Conservation (phyloP, 2,888 invertebrate genomes). For the Amorpha juglandis region DNA sequence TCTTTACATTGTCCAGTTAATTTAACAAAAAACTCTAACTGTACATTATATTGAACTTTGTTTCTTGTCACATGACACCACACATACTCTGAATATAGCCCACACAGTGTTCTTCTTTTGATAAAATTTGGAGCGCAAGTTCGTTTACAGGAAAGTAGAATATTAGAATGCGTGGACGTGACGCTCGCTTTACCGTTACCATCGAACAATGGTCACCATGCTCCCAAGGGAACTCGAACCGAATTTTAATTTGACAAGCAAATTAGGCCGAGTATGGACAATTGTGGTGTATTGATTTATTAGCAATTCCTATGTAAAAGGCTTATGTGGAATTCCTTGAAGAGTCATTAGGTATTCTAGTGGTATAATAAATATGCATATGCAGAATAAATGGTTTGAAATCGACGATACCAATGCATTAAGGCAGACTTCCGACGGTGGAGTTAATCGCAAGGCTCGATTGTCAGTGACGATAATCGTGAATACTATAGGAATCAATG, state of each 20-base stretch:
- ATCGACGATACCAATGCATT: background rate
- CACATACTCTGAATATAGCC: background rate
- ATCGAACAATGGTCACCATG: constrained; percentile 56
- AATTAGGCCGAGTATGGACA: constrained; percentile 60
- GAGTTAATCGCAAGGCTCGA: too few relatives aligned
- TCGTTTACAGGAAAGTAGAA: constrained; percentile 56
- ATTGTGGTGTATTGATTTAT: constrained; percentile 47
- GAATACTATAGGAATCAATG: too few relatives aligned
- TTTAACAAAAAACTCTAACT: background rate
- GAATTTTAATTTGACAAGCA: constrained; percentile 71
- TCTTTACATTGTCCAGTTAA: too few relatives aligned
- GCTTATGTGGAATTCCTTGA: constrained; percentile 37
- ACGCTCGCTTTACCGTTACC: constrained; percentile 45
- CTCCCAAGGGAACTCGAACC: constrained; percentile 65
- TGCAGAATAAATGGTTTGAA: background rate
- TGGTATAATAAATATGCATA: constrained; percentile 3
- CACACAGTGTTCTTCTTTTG: background rate
- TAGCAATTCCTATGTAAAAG: constrained; percentile 32
- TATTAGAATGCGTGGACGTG: constrained; percentile 65
- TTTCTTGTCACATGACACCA: background rate
- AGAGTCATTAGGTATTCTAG: constrained; percentile 22
- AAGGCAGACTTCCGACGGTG: too few relatives aligned
- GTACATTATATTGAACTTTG: background rate
- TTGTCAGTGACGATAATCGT: too few relatives aligned
- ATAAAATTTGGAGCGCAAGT: constrained; percentile 52